These are phyloP conservation scores for Takifugu rubripes DNA, from an alignment of 2,797 vertebrate genomes.

Conservation along the genomic window DNA sequence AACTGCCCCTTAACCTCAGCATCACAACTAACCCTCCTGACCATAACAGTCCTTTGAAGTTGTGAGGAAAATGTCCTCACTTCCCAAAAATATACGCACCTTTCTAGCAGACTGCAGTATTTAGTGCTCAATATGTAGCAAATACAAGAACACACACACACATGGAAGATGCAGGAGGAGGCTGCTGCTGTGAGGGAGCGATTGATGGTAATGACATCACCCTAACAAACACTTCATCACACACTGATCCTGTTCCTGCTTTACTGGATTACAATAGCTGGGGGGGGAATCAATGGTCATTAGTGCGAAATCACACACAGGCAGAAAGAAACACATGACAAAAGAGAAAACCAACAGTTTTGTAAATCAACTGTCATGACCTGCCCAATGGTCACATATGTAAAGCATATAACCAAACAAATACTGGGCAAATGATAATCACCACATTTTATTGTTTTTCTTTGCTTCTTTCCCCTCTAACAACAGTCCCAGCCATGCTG, in stretches of 20 bases:
- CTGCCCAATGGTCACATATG: neutral
- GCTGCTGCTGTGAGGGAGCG: constrained; percentile 42
- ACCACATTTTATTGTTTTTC: no score
- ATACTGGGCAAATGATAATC: no score
- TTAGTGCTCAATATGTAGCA: no score
- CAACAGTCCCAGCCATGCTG: no score
- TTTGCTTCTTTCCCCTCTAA: no score
- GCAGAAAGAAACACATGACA: neutral
- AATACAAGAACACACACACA: constrained; percentile 11
- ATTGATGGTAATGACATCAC: constrained; percentile 54
- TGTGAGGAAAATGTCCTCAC: no score
- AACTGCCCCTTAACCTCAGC: no score
- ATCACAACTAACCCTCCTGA: no score
- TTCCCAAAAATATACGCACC: no score
- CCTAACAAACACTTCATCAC: constrained; percentile 68
- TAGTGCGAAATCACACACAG: neutral
- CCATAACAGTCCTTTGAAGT: no score
- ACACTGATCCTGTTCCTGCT: constrained; percentile 55
- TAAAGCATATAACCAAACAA: no score
- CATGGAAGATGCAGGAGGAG: constrained; percentile 24
- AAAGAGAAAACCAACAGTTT: neutral
- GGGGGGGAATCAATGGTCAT: constrained; percentile 11
- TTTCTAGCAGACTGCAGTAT: no score
- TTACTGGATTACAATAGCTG: constrained; percentile 58
- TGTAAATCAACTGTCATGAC: neutral